These are phyloP conservation scores for Cyprinodon brontotheroides DNA, from an alignment of 2,113 vertebrate genomes.

Conservation along the genomic window DNA sequence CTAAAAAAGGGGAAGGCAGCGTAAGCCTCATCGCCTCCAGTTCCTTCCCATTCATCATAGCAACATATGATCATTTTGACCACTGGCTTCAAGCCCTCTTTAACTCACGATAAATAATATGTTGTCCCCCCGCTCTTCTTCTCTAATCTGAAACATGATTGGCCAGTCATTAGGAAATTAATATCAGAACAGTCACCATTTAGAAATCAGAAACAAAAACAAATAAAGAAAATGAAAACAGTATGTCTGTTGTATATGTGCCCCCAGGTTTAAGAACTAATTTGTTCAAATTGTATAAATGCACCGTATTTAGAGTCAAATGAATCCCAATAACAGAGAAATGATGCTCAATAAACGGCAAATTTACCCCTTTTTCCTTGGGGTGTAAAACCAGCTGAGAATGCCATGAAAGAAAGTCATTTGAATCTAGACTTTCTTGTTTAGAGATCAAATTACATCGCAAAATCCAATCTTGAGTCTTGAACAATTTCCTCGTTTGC, in stretches of 20 bases:
- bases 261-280: not conserved
- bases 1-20: not conserved
- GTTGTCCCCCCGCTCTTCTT: too few species aligned
- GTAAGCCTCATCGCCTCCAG: not conserved
- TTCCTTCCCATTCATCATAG: not conserved
- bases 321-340: slow-evolving; percentile 25
- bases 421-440: slow-evolving; percentile 43
- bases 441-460: slow-evolving; percentile 50
- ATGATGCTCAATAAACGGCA: slow-evolving; percentile 3
- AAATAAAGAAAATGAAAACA: not conserved
- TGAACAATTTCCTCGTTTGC: slow-evolving; percentile 30
- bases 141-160: too few species aligned
- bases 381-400: not conserved
- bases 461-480: slow-evolving; percentile 48
- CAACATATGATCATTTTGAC: not conserved
- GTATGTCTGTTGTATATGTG: not conserved
- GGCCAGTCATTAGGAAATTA: not conserved
- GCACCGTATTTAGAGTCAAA: slow-evolving; percentile 29
- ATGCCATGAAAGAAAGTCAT: slow-evolving; percentile 21
- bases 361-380: not conserved
- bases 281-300: slow-evolving; percentile 24
- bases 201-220: not conserved
- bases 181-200: not conserved
- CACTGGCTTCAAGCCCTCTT: not conserved
- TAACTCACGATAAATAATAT: not conserved